Evolutionary conservation across 2,113 vertebrate species (phyloP), one percentile per base, ranked within the genome.

Genomic region (Rutilus rutilus): DNA sequence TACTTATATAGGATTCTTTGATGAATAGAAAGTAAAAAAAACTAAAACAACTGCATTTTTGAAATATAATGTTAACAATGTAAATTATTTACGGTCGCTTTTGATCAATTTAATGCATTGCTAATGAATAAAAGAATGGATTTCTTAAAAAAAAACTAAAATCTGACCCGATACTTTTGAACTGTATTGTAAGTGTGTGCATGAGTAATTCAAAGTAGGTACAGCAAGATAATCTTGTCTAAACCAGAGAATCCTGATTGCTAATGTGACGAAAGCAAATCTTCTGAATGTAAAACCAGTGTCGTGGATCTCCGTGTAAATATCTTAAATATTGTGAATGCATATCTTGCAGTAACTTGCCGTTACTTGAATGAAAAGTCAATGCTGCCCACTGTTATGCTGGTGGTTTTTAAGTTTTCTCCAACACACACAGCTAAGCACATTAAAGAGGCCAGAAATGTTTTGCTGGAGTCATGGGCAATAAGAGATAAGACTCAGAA

Each of bases 391-490:
- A 33, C 52, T 12, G 25, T 76, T 52, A 76, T 5, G 54, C 52
- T 59, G 76, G 50, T 4, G 1, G 9, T 12, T 71, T 21, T 71
- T 71, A 12, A 5, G 76, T 30, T 59, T 59, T 14, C 76, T 7
- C 5, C 17, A 78, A 57, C 76, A 78, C 15, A 54, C 52, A 78
- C 52, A 78, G 76, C 50, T 59, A 59, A 78, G 76, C 76, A 33
- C 75, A 78, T 78, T 76, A 76, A 11, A 71, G 33, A 59, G 54
- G 30, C 54, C 54, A 23, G 10, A 8, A 36, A 81, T 65, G 42
- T 81, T 81, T 64, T 45, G 78, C 57, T 80, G 57, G 23, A 80
- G 23, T 62, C n/a, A 62, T 76, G 39, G 36, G 57, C 36, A 79
- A 79, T 62, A 62, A 65, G 39, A 65, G 59, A 81, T 27, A 45